These are phyloP conservation scores for Caenorhabditis imperialis DNA, from an alignment of 2,888 invertebrate genomes.

Conservation along the genomic window DNA sequence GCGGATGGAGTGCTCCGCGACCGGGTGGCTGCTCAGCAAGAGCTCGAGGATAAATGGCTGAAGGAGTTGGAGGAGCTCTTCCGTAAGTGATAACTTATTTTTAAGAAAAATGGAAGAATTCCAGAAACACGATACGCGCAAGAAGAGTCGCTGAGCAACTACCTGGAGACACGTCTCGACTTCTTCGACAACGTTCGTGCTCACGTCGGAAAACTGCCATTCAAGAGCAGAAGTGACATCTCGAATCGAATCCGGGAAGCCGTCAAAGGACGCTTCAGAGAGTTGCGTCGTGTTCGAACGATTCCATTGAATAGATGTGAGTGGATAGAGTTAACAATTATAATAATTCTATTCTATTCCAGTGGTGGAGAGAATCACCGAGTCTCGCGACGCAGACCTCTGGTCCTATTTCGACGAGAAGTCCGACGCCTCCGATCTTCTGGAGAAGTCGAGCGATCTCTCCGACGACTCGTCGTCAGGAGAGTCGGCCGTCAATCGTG, in stretches of 20 bases:
- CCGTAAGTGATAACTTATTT: slow-evolving; percentile 37
- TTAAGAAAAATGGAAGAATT: not conserved
- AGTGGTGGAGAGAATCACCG: slow-evolving; percentile 61
- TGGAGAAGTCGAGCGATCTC: slow-evolving; percentile 47
- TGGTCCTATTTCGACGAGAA: slow-evolving; percentile 63
- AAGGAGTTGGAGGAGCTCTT: slow-evolving; percentile 48
- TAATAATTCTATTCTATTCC: slow-evolving; percentile 19
- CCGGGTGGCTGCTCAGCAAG: slow-evolving; percentile 44
- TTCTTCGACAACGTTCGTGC: slow-evolving; percentile 52
- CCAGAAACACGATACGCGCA: slow-evolving; percentile 39
- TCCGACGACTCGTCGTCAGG: slow-evolving; percentile 58
- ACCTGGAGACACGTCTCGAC: slow-evolving; percentile 50
- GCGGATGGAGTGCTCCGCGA: slow-evolving; percentile 39
- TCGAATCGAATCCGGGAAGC: slow-evolving; percentile 58
- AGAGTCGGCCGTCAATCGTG: slow-evolving; percentile 11
- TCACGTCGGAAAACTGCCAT: slow-evolving; percentile 50
- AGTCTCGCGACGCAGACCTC: slow-evolving; percentile 58
- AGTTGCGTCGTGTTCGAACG: slow-evolving; percentile 51
- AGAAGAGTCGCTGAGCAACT: slow-evolving; percentile 47
- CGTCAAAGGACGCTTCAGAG: slow-evolving; percentile 56
- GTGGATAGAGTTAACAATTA: slow-evolving; percentile 17
- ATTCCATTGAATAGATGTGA: slow-evolving; percentile 61
- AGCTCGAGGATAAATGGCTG: slow-evolving; percentile 59
- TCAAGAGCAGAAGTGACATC: slow-evolving; percentile 55
- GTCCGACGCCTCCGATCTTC: slow-evolving; percentile 47